Conservation (phyloP, 2,113 vertebrate genomes). For the Scytalopus superciliaris region DNA sequence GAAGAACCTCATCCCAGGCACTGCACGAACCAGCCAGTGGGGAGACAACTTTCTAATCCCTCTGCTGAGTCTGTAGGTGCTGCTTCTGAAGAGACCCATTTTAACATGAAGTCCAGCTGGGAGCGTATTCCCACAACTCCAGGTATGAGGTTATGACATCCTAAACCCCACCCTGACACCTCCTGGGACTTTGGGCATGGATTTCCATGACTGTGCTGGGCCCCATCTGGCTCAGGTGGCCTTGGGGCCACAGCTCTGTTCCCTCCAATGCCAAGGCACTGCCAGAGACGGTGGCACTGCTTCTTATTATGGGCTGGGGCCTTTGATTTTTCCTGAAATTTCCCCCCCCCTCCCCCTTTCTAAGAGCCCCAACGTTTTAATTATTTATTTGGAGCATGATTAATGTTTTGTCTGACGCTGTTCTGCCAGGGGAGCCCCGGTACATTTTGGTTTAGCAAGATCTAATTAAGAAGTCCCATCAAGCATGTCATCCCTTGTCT, state of each 20-base stretch:
- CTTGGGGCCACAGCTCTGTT: background rate
- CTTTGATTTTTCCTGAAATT: background rate
- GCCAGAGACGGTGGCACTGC: background rate
- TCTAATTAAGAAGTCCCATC: conserved; percentile 46
- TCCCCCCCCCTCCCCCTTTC: background rate
- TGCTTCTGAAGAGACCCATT: rapidly evolving
- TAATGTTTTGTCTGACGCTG: conserved; percentile 16
- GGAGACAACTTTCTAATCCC: background rate
- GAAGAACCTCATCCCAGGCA: background rate
- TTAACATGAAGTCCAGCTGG: rapidly evolving
- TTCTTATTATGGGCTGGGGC: background rate
- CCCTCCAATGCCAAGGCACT: background rate
- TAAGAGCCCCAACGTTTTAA: conserved; percentile 41
- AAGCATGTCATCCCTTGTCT: conserved; percentile 54
- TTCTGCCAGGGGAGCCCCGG: background rate
- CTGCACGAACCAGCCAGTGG: rapidly evolving
- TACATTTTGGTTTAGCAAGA: conserved; percentile 5
- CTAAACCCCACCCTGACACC: background rate
- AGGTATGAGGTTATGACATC: background rate
- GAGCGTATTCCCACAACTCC: too few species aligned
- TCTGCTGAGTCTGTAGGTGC: rapidly evolving
- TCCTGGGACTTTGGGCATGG: background rate
- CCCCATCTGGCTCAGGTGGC: background rate
- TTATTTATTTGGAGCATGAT: conserved; percentile 70
- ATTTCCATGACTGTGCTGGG: rapidly evolving